Evolutionary conservation across 2,113 vertebrate species (phyloP).

Genomic region (Polyodon spathula): DNA sequence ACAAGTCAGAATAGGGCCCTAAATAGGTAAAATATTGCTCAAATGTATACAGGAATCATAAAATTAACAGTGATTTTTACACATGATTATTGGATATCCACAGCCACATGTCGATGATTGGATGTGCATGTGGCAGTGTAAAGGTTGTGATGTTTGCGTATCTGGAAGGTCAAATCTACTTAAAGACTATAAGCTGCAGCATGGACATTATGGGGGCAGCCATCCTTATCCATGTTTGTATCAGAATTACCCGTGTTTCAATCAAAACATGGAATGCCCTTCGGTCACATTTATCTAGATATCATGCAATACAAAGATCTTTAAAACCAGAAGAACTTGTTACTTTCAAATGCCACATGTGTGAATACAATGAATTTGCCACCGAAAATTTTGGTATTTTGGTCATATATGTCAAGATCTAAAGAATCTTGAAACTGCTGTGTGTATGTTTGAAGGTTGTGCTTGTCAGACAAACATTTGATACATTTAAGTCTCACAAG

Average conservation of each 20-base stretch:
- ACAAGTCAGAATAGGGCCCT: no score
- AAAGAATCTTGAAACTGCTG: background rate
- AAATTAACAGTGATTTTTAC: no score
- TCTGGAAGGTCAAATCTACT: no score
- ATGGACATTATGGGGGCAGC: no score
- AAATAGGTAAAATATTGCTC: no score
- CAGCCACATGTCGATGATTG: no score
- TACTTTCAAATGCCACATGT: background rate
- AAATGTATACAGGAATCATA: no score
- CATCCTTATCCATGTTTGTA: no score
- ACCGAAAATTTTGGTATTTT: background rate
- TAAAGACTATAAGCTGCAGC: no score
- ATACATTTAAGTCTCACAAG: background rate
- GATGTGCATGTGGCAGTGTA: no score
- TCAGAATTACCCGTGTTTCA: background rate
- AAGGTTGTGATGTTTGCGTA: no score
- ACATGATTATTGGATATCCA: no score
- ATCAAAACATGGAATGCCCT: constrained; percentile 4
- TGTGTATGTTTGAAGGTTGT: background rate
- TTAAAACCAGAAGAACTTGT: background rate
- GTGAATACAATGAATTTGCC: background rate
- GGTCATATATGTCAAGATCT: background rate
- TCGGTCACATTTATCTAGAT: background rate
- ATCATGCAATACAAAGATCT: background rate
- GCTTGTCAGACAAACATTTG: background rate